Conservation (phyloP, 2,888 invertebrate species). For the Buathra laborator region DNA sequence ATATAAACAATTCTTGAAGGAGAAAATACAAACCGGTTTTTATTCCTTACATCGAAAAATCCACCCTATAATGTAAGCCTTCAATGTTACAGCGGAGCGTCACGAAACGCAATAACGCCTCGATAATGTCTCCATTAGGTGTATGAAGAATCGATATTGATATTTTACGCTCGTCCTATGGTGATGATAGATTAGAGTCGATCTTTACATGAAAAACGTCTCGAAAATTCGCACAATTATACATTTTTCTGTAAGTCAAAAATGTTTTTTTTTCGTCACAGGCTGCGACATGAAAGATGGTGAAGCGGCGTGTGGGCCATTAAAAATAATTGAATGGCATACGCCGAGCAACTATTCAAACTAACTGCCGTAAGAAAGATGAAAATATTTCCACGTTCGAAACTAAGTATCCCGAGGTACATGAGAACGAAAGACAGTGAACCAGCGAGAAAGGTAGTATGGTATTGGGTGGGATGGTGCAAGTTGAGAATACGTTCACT, state of each 20-base stretch:
- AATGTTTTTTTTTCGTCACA: background rate
- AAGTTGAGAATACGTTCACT: conserved; percentile 64
- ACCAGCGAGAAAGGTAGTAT: background rate
- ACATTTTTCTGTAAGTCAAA: background rate
- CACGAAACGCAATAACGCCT: too few relatives aligned
- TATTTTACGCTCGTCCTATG: too few relatives aligned
- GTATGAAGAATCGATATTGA: too few relatives aligned
- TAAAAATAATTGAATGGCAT: conserved; percentile 34
- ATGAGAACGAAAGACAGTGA: conserved; percentile 22
- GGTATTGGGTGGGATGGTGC: conserved; percentile 23
- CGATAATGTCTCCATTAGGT: too few relatives aligned
- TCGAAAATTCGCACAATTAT: conserved; percentile 3
- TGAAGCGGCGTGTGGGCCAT: background rate
- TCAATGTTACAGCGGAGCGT: too few relatives aligned
- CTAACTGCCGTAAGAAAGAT: background rate
- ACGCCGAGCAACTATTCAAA: conserved; percentile 17
- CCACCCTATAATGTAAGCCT: too few relatives aligned
- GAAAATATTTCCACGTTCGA: conserved; percentile 18
- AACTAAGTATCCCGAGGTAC: background rate
- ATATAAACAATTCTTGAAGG: too few relatives aligned
- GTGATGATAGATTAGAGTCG: background rate
- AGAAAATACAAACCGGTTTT: too few relatives aligned
- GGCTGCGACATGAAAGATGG: background rate
- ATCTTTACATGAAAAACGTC: background rate
- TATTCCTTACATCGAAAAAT: too few relatives aligned